Base-by-base conservation (phyloP, 2,888 invertebrate genomes). In the Apotomis turbidana region DNA sequence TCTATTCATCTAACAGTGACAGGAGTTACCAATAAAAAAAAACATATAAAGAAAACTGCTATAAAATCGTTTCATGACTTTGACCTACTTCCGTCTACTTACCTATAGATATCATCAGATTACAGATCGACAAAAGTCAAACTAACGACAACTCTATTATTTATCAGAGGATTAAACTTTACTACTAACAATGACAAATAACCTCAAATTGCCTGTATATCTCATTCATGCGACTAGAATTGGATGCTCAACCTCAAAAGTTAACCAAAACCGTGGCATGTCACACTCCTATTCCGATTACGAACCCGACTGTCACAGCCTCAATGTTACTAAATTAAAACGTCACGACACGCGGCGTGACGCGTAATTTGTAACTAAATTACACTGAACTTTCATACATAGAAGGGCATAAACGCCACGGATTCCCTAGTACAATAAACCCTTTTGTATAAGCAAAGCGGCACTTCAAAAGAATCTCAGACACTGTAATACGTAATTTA, bases 341-440 rank as follows among this genome's bases (percentile, higher is more conserved):
- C 66, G 60, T 71, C 71, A 71, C 71, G 71, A 61, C 66, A 27
- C 52, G 15, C 41, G 38, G 13, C 70, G 73, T 67, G 67, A 70
- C 74, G 68, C 51, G 38, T 59, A 51, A 15, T 69, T 62, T 67
- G 44, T 54, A n/a, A 60, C 49, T 61, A 46, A 54, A 67, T 70
- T 62, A 70, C 62, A 13, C 12, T 9, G 49, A n/a, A n/a, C 41
- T 6, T 41, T 4, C 51, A n/a, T 51, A 13, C 41, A 8, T 38
- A 59, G n/a, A 59, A 59, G 44, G 59, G n/a, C 59, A n/a, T 44
- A 59, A 57, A 10, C 4, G 10, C 57, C 27, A 5, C n/a, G 38
- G 5, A 41, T 38, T 38, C 9, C 10, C 10, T 9, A 46, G 10
- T 15, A 61, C 46, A 8, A 46, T 12, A 6, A 10, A 2, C 9